phyloP scores from a whole-genome alignment of 2,888 invertebrate species.

The Chymomyza amoena region DNA sequence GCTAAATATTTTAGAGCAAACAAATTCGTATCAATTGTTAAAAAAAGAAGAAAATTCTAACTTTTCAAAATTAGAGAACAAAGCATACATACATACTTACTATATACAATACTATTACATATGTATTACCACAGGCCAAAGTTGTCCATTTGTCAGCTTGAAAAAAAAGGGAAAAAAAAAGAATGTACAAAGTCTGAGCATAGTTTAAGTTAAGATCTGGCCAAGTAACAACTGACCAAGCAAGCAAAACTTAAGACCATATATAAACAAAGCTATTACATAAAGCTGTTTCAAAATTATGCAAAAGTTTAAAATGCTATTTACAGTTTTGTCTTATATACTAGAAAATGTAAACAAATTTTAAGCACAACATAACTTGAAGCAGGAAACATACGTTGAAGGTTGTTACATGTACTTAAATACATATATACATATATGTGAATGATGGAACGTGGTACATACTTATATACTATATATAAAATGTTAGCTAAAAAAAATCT shows the following conservation, averaged over 20 bases:
- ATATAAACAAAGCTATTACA: too few relatives aligned
- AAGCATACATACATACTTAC: neutral
- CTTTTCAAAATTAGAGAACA: neutral
- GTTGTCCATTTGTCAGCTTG: neutral
- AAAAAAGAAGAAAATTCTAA: neutral
- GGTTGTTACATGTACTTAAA: neutral
- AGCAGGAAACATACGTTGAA: neutral
- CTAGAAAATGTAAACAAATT: neutral
- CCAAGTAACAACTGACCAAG: neutral
- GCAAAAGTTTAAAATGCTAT: too few relatives aligned
- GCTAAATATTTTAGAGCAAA: constrained; percentile 25
- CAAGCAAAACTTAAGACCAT: neutral
- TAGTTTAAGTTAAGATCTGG: neutral
- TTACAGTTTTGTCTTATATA: too few relatives aligned
- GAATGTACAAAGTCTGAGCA: neutral
- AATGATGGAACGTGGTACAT: neutral
- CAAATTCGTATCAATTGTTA: constrained; percentile 14
- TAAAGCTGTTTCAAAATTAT: too few relatives aligned
- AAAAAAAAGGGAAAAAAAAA: neutral
- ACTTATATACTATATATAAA: neutral
- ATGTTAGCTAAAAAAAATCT: neutral
- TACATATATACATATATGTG: neutral
- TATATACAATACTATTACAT: neutral
- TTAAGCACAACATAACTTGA: neutral
- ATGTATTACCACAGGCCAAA: constrained; percentile 8